phyloP scores from a whole-genome alignment of 2,888 invertebrate genomes.

The Leuctra nigra region DNA sequence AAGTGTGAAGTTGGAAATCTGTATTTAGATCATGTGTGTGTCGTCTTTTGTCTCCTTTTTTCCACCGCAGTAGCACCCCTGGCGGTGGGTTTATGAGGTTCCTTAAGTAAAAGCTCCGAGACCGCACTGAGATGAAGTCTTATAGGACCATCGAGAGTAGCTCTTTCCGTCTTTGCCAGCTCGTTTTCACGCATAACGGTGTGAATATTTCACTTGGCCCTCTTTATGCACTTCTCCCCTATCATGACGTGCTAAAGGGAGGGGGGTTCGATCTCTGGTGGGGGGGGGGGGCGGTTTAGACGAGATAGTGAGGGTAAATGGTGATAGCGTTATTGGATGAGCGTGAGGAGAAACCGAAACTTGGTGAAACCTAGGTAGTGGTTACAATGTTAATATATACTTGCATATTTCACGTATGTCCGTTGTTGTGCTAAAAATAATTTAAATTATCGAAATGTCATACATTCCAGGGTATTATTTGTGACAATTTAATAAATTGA shows the following conservation, averaged over 20 bases:
- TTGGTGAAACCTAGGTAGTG: no score
- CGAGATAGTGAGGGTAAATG: no score
- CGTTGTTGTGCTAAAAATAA: no score
- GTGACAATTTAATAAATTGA: no score
- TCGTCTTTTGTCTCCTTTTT: constrained; percentile 30
- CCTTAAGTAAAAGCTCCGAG: constrained; percentile 15
- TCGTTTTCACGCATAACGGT: neutral
- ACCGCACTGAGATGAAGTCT: constrained; percentile 13
- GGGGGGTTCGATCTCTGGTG: no score
- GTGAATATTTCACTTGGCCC: constrained; percentile 8
- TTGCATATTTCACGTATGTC: no score
- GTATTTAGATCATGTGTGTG: constrained; percentile 13
- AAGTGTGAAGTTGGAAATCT: neutral
- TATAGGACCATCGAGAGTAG: constrained; percentile 8
- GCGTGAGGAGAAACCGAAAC: no score
- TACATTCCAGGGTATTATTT: no score
- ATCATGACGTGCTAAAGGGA: neutral
- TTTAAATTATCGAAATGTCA: no score
- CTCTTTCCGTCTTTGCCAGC: neutral
- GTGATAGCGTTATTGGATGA: no score
- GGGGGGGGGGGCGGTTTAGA: no score
- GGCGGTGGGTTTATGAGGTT: neutral
- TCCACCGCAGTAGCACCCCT: constrained; percentile 37
- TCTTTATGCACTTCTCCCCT: neutral
- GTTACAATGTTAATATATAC: no score